These are phyloP conservation scores for Drosophila ogumai DNA, from an alignment of 1,140 invertebrate genomes.

Conservation along the genomic window DNA sequence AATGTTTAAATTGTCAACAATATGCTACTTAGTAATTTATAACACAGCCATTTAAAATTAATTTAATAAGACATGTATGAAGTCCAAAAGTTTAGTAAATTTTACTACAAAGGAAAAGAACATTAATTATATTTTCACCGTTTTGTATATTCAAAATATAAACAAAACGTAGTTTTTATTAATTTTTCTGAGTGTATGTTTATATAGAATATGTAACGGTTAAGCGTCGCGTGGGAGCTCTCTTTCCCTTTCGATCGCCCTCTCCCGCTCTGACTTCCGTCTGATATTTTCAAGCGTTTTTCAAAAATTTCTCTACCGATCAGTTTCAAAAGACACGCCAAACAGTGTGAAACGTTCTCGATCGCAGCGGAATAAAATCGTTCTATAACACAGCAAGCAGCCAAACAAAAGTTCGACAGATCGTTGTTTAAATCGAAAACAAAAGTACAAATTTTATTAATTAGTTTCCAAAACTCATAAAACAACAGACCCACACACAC, in stretches of 20 bases:
- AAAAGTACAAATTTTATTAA: constrained; percentile 39
- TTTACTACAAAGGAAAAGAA: neutral
- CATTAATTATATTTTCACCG: neutral
- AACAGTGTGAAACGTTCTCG: constrained; percentile 59
- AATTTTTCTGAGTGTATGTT: neutral
- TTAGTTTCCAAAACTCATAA: constrained; percentile 24
- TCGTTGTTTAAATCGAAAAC: constrained; percentile 30
- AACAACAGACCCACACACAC: constrained; percentile 15
- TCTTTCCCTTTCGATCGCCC: constrained; percentile 11
- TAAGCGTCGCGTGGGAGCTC: constrained; percentile 48
- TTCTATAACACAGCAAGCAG: constrained; percentile 7
- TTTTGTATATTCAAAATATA: neutral
- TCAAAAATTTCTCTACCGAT: constrained; percentile 62
- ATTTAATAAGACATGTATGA: no score
- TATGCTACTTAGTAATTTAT: no score
- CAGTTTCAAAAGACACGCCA: constrained; percentile 75
- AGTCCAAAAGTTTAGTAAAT: neutral
- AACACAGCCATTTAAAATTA: no score
- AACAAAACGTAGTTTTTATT: neutral
- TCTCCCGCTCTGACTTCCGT: constrained; percentile 14
- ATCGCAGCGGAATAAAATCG: constrained; percentile 16
- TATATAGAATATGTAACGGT: constrained; percentile 52
- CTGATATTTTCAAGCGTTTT: constrained; percentile 57
- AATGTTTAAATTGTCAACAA: no score
- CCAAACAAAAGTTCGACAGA: constrained; percentile 24